A percentile compares a stretch with the other conserved stretches of the same genome.
Conservation (phyloP, 2,888 invertebrate genomes). For the Megaustenia siamemsis region DNA sequence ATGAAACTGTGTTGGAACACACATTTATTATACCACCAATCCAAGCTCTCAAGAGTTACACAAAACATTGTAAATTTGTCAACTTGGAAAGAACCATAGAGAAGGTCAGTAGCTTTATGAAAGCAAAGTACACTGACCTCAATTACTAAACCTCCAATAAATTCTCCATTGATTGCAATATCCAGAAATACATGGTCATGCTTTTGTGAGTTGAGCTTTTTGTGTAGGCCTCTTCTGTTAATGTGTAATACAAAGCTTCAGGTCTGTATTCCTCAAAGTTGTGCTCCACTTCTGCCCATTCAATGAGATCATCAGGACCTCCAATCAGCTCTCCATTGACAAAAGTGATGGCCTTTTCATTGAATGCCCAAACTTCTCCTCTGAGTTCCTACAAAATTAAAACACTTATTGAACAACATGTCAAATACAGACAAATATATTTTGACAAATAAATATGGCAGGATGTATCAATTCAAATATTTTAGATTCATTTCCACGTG, state of each 20-base stretch:
- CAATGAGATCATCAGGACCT: slow-evolving; percentile 75
- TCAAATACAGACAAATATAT: not conserved
- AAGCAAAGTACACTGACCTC: slow-evolving; percentile 73
- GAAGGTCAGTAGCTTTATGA: not conserved
- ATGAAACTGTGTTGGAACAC: no score
- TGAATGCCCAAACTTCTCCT: slow-evolving; percentile 79
- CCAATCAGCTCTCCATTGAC: slow-evolving; percentile 76
- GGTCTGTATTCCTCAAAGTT: slow-evolving; percentile 78
- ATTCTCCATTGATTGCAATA: slow-evolving; percentile 72
- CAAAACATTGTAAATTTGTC: no score
- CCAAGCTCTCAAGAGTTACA: no score
- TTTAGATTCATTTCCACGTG: no score
- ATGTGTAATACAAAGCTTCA: slow-evolving; percentile 71
- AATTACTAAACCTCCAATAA: slow-evolving; percentile 75
- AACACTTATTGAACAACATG: not conserved
- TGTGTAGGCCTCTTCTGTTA: slow-evolving; percentile 78
- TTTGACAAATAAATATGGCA: no score
- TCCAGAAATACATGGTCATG: slow-evolving; percentile 78
- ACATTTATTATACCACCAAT: no score
- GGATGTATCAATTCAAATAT: no score
- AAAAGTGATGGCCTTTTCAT: slow-evolving; percentile 77
- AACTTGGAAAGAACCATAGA: not conserved
- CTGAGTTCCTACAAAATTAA: slow-evolving; percentile 70
- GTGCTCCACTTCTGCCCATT: slow-evolving; percentile 77
- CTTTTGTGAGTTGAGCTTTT: slow-evolving; percentile 74